phyloP scores from a whole-genome alignment of 2,888 invertebrate genomes.

The Mystacides longicornis region DNA sequence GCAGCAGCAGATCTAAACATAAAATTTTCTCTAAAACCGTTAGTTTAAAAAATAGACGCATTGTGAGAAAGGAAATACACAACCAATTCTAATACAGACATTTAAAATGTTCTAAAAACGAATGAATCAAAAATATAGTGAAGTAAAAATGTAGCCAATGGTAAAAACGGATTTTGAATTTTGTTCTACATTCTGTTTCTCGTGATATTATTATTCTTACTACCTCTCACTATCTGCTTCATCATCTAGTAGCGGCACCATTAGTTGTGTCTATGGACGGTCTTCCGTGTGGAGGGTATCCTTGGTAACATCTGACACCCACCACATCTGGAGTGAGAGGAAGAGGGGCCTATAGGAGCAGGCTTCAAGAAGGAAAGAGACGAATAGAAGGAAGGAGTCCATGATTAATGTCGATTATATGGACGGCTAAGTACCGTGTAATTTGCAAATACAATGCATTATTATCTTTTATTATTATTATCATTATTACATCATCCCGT shows the following conservation, averaged over 20 bases:
- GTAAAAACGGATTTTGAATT: neutral
- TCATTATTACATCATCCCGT: slow-evolving; percentile 4
- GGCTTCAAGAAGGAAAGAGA: too few species aligned
- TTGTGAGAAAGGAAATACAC: too few species aligned
- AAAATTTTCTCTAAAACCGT: too few species aligned
- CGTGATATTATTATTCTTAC: neutral
- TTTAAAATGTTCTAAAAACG: too few species aligned
- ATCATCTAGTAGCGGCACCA: neutral
- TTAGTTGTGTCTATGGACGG: neutral
- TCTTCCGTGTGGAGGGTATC: neutral
- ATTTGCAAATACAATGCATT: slow-evolving; percentile 69
- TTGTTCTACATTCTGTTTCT: neutral
- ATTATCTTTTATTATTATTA: slow-evolving; percentile 41
- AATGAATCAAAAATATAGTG: too few species aligned
- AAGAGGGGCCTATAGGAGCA: neutral
- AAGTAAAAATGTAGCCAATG: too few species aligned
- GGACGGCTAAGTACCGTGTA: slow-evolving; percentile 69
- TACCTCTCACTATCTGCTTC: neutral
- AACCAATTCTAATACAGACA: too few species aligned
- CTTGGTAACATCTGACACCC: slow-evolving; percentile 2
- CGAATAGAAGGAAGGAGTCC: slow-evolving; percentile 25
- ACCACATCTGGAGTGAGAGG: neutral
- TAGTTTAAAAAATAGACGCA: too few species aligned
- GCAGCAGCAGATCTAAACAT: too few species aligned
- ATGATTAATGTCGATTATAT: slow-evolving; percentile 63